Evolutionary conservation across 2,888 invertebrate species (phyloP), one percentile per base, ranked within the genome.

Genomic region (Pandemis corylana): DNA sequence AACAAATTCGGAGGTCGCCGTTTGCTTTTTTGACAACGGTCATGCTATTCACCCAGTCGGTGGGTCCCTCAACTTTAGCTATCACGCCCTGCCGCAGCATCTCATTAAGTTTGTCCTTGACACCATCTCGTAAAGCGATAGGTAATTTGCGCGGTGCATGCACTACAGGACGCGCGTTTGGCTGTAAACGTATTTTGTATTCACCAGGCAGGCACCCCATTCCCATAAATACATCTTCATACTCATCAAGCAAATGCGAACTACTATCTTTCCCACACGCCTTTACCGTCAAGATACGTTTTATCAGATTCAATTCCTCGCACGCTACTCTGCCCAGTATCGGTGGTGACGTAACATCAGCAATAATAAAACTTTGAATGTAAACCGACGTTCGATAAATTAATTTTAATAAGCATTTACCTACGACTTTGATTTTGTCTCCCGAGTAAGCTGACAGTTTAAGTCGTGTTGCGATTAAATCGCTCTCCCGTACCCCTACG

Each of bases 91-190:
- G 44, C 44, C 44, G 44, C 7, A 44, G 49, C 49, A 51, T 51
- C 12, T 51, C 49, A 10, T 49, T 44, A 3, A 65, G 49, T 12
- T 65, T 65, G 3, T 13, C 12, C 7, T 49, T 49, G 6, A 65
- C 49, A 12, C 28, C 28, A 12, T 65, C 49, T 0, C 49, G 49
- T n/a, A 67, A 41, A 6, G 66, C 66, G 5, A 53, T 41, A 10
- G 66, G 66, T 53, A 67, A 13, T 7, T 67, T 67, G n/a, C 66
- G 41, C n/a, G 66, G 66, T n/a, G 66, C 53, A 41, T 67, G 66
- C 0, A 67, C 53, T n/a, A 53, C 53, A n/a, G 66, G 53, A 7
- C 53, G 7, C 41, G 41, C 66, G 5, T 53, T 41, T 7, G 10
- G 13, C 13, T 49, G 51, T 53, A 67, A 53, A 12, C 41, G 10